Conservation (phyloP, 1,140 invertebrate species). For the Ptiloglossa arizonensis region DNA sequence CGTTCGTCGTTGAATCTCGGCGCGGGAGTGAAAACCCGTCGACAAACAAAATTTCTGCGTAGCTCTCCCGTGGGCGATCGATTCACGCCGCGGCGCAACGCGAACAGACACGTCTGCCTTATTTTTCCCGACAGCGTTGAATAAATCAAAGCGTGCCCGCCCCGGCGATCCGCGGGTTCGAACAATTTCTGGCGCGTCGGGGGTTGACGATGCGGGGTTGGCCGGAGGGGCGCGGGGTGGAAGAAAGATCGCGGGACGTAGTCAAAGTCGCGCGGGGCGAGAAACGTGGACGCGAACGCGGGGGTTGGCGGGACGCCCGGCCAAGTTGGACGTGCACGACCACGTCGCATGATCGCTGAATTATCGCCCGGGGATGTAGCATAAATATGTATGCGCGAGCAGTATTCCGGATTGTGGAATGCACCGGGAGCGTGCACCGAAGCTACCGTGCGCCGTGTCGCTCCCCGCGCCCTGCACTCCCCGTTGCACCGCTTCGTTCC, state of each 20-base stretch:
- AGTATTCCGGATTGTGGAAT: conserved; percentile 77
- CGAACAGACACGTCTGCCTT: conserved; percentile 34
- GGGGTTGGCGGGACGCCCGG: neutral
- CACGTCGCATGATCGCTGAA: conserved; percentile 77
- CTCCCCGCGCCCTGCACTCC: conserved; percentile 10
- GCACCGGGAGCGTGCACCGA: conserved; percentile 69
- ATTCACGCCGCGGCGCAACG: conserved; percentile 29
- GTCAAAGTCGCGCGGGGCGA: conserved; percentile 28
- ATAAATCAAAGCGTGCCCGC: conserved; percentile 28
- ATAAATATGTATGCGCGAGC: conserved; percentile 78
- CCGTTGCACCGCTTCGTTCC: too few relatives aligned
- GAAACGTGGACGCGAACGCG: neutral
- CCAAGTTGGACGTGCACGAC: conserved; percentile 64
- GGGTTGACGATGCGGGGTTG: too few relatives aligned
- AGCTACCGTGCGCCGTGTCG: conserved; percentile 24
- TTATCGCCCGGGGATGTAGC: conserved; percentile 75
- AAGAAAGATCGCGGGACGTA: conserved; percentile 36
- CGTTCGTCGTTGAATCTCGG: conserved; percentile 3
- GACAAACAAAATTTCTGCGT: conserved; percentile 30
- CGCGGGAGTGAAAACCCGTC: neutral
- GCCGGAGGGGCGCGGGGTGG: too few relatives aligned
- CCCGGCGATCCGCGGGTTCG: neutral
- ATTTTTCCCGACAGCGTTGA: conserved; percentile 42
- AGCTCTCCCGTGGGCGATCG: conserved; percentile 1
- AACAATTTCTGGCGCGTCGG: conserved; percentile 42